Base-by-base conservation (phyloP, 2,797 vertebrate genomes). In the Siniperca scherzeri region DNA sequence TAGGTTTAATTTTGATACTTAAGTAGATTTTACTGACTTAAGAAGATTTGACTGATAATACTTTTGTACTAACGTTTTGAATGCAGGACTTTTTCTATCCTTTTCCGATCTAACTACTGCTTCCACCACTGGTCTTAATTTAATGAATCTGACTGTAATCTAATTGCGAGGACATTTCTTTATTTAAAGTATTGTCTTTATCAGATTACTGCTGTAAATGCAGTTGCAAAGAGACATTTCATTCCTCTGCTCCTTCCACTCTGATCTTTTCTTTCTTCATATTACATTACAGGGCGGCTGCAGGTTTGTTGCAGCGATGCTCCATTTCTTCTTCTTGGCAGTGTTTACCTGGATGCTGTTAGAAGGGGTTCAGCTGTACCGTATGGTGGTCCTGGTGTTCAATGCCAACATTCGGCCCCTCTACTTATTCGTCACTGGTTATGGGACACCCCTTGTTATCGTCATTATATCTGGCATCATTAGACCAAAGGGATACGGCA, bases 341-440 rank as follows among this genome's bases (percentile, higher is more conserved):
- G 94, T 96, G 25, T 97, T 98, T 83, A 92, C 91, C 87, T 98
- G 97, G 97, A 98, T 98, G 97, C 91, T 96, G 71, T 90, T 98
- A n/a, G 97, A 98, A 84, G 97, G 97, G 0, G 84, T 97, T 52
- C 97, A 97, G 93, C 96, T 98, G 75, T 98, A 98, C 89, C 91
- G 96, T 11, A 97, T 98, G 83, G 95, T 98, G 74, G 96, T 98
- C 52, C 93, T 93, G 36, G 97, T 98, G 55, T 98, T 98, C 93
- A 93, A 96, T 4, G 95, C 96, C 82, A 95, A 90, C 82, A 86
- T 96, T 30, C 87, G 91, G 67, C 88, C 89, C 2, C 92, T 91
- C 67, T 94, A 97, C 92, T 91, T 97, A 65, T 92, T 87, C 42
- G 0, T 92, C 5, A 44, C 90, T 0, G 97, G 97, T 40, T 98